These are phyloP conservation scores for Campoplex capitator DNA, from an alignment of 2,888 invertebrate species.

Conservation along the genomic window DNA sequence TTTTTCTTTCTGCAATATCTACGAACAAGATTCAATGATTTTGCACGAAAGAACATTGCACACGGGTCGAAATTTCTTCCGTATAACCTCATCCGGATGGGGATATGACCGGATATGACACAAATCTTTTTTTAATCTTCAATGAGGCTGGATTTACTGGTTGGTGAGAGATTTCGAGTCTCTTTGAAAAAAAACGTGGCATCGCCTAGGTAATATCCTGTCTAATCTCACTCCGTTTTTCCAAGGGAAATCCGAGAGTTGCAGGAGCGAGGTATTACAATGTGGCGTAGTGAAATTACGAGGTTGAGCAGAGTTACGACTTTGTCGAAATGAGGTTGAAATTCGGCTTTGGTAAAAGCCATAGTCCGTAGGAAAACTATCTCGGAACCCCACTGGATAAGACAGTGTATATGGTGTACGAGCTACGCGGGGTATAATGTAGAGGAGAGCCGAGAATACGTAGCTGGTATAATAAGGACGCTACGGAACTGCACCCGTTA, in stretches of 20 bases:
- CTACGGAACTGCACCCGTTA: conserved; percentile 76
- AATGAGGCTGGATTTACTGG: conserved; percentile 4
- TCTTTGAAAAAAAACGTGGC: conserved; percentile 17
- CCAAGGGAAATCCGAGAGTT: conserved; percentile 5
- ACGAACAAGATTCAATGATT: not conserved
- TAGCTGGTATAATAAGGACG: conserved; percentile 77
- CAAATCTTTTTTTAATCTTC: conserved; percentile 4
- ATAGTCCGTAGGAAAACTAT: conserved; percentile 6
- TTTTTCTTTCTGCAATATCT: not conserved
- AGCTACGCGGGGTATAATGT: conserved; percentile 71
- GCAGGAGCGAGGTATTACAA: conserved; percentile 16
- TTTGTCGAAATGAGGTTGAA: conserved; percentile 75
- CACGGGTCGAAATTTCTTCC: not conserved
- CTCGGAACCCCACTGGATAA: conserved; percentile 24
- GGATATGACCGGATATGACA: not conserved
- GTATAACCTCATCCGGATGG: not conserved
- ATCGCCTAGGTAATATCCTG: conserved; percentile 35
- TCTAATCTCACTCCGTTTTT: conserved; percentile 48
- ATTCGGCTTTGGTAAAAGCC: conserved; percentile 64
- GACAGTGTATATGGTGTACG: conserved; percentile 27
- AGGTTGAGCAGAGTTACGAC: conserved; percentile 73
- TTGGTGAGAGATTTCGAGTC: not conserved
- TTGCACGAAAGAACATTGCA: not conserved
- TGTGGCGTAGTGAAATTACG: conserved; percentile 71
- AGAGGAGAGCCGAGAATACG: conserved; percentile 75